These are phyloP conservation scores for Iphiclides podalirius DNA, from an alignment of 2,888 invertebrate genomes.

Conservation along the genomic window DNA sequence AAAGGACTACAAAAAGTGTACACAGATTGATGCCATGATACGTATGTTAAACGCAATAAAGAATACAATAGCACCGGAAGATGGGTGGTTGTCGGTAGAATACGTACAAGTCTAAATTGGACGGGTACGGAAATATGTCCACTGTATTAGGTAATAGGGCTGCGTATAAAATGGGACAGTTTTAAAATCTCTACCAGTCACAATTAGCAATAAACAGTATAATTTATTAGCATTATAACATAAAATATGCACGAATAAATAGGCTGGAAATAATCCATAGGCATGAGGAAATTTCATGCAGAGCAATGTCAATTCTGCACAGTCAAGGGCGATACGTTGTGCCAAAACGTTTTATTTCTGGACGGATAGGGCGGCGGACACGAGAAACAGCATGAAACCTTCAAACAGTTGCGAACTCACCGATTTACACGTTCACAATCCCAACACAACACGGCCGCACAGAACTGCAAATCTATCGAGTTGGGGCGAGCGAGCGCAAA, in stretches of 20 bases:
- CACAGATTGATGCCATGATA: slow-evolving; percentile 14
- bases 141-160: slow-evolving; percentile 20
- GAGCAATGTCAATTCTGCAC: slow-evolving; percentile 31
- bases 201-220: neutral
- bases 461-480: slow-evolving; percentile 35
- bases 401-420: slow-evolving; percentile 50
- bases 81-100: slow-evolving; percentile 13
- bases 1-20: slow-evolving; percentile 4
- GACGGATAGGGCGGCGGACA: slow-evolving; percentile 29
- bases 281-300: slow-evolving; percentile 31
- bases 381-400: slow-evolving; percentile 36
- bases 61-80: slow-evolving; percentile 24
- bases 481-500: slow-evolving; percentile 32
- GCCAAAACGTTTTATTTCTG: slow-evolving; percentile 70
- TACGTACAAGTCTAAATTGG: slow-evolving; percentile 20
- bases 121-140: slow-evolving; percentile 16
- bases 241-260: slow-evolving; percentile 4
- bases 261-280: slow-evolving; percentile 17
- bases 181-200: neutral
- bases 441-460: slow-evolving; percentile 58
- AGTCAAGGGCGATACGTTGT: slow-evolving; percentile 55
- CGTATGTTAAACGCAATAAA: slow-evolving; percentile 20
- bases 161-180: neutral
- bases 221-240: neutral
- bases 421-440: slow-evolving; percentile 47